Conservation (phyloP, 2,888 invertebrate species). For the Autographa pulchrina region DNA sequence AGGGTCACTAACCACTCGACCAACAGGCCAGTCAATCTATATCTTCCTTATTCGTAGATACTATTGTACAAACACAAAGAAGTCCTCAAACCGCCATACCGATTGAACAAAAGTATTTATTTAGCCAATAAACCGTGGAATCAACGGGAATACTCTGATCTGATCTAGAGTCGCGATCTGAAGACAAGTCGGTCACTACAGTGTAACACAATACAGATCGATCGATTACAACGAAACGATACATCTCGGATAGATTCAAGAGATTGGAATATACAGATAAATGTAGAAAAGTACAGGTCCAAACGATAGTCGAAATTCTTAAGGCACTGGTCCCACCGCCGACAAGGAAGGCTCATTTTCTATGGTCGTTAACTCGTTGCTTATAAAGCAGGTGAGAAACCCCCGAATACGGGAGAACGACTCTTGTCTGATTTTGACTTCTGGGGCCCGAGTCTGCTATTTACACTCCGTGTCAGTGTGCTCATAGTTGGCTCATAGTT, state of each 20-base stretch:
- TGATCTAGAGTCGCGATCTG: not conserved
- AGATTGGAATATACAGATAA: not conserved
- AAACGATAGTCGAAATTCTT: not conserved
- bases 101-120: not conserved
- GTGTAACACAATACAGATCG: slow-evolving; percentile 45
- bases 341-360: no score
- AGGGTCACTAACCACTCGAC: no score
- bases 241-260: slow-evolving; percentile 44
- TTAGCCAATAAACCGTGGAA: not conserved
- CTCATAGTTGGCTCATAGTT: no score
- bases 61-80: not conserved
- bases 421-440: no score
- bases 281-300: slow-evolving; percentile 12
- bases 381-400: no score
- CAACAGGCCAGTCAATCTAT: no score
- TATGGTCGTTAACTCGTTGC: no score
- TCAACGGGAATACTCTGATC: not conserved
- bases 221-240: slow-evolving; percentile 44
- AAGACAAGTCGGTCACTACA: slow-evolving; percentile 38
- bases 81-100: not conserved
- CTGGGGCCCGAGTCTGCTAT: no score
- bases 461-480: no score
- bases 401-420: no score
- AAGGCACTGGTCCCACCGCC: no score
- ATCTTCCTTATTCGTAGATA: not conserved